Conservation (phyloP, 1,140 invertebrate species). For the Scaptomyza montana region DNA sequence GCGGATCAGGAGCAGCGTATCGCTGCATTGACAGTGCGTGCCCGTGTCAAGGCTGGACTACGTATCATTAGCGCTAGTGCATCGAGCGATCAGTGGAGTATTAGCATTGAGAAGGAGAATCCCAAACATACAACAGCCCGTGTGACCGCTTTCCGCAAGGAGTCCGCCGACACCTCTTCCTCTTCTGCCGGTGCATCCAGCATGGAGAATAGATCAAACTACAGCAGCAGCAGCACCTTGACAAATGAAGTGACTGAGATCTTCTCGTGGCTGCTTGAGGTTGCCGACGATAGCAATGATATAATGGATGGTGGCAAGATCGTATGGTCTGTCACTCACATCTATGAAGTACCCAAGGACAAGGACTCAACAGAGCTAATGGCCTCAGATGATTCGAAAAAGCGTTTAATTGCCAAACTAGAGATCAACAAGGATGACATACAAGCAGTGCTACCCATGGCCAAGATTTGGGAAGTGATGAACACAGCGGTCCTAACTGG, state of each 20-base stretch:
- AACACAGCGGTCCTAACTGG: conserved; percentile 98
- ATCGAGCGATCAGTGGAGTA: conserved; percentile 91
- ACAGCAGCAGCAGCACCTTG: conserved; percentile 23
- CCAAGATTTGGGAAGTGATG: conserved; percentile 97
- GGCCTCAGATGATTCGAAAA: conserved; percentile 85
- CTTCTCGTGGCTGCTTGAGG: conserved; percentile 95
- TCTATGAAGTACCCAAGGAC: conserved; percentile 86
- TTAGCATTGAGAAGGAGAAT: conserved; percentile 91
- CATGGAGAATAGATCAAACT: conserved; percentile 41
- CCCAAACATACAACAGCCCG: conserved; percentile 92
- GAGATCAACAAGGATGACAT: conserved; percentile 97
- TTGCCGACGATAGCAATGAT: conserved; percentile 91
- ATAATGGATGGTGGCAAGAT: conserved; percentile 91
- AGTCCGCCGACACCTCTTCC: conserved; percentile 65
- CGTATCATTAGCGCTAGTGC: conserved; percentile 92
- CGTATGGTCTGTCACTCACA: conserved; percentile 91
- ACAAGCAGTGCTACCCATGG: conserved; percentile 96
- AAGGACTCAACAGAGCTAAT: conserved; percentile 84
- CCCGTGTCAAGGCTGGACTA: conserved; percentile 93
- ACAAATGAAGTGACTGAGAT: conserved; percentile 86
- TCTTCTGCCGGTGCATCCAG: conserved; percentile 33
- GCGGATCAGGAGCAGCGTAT: conserved; percentile 86
- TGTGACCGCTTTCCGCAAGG: conserved; percentile 91
- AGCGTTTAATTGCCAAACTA: conserved; percentile 91
- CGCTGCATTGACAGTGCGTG: conserved; percentile 92